phyloP scores from a whole-genome alignment of 1,140 invertebrate species.

The Spodoptera frugiperda region DNA sequence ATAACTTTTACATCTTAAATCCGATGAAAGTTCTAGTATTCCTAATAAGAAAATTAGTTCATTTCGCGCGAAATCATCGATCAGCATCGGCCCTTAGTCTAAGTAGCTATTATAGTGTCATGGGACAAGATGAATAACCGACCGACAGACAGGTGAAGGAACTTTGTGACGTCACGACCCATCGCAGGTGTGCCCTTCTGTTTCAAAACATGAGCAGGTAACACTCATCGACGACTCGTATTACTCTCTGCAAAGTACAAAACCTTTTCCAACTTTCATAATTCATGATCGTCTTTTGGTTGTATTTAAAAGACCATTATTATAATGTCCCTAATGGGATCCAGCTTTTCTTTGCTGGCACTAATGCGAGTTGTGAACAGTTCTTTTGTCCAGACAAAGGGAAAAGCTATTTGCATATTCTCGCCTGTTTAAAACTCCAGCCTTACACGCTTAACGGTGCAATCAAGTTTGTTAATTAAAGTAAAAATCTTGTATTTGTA shows the following conservation, averaged over 20 bases:
- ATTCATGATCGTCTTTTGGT: conserved; percentile 37
- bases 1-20: too few species aligned
- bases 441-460: conserved; percentile 13
- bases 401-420: conserved; percentile 60
- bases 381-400: conserved; percentile 57
- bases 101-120: conserved; percentile 45
- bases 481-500: conserved; percentile 1
- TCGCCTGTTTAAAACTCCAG: conserved; percentile 49
- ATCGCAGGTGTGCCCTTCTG: conserved; percentile 57
- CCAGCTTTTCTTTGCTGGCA: conserved; percentile 51
- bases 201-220: conserved; percentile 55
- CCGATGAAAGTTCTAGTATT: too few species aligned
- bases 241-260: conserved; percentile 14
- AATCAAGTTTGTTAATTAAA: conserved; percentile 19
- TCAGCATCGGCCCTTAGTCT: conserved; percentile 35
- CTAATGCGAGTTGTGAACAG: conserved; percentile 63
- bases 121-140: conserved; percentile 52
- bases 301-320: conserved; percentile 46
- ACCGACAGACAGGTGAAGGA: conserved; percentile 57
- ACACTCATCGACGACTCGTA: conserved; percentile 21
- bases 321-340: conserved; percentile 53
- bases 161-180: conserved; percentile 54
- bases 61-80: not conserved
- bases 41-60: too few species aligned
- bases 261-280: conserved; percentile 50